These are phyloP conservation scores for Drosophila nigritarsus DNA, from an alignment of 2,888 invertebrate genomes.

Conservation along the genomic window DNA sequence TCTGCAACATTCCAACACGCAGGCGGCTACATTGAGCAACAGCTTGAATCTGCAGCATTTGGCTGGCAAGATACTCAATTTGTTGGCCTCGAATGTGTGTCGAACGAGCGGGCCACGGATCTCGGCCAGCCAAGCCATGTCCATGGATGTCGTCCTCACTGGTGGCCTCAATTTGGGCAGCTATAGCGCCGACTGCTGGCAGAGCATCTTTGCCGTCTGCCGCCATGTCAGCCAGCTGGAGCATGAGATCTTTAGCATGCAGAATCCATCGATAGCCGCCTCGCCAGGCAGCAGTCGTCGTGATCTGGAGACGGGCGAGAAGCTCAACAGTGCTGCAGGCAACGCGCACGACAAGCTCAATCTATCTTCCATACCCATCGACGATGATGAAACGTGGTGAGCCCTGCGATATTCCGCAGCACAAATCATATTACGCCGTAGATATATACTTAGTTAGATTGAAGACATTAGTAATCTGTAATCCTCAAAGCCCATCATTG, in stretches of 20 bases:
- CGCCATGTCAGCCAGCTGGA: slow-evolving; percentile 96
- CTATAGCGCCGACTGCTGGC: slow-evolving; percentile 97
- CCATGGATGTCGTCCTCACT: slow-evolving; percentile 95
- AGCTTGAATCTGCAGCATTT: slow-evolving; percentile 94
- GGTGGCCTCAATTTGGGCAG: slow-evolving; percentile 96
- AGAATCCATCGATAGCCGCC: slow-evolving; percentile 85
- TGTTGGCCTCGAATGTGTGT: slow-evolving; percentile 95
- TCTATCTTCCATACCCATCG: slow-evolving; percentile 87
- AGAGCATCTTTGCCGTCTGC: slow-evolving; percentile 97
- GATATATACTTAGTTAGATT: background rate
- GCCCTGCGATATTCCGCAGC: slow-evolving; percentile 33
- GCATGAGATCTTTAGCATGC: slow-evolving; percentile 94
- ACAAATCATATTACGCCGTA: background rate
- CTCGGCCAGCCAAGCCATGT: slow-evolving; percentile 95
- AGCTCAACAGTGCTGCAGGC: slow-evolving; percentile 72
- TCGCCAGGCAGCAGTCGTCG: slow-evolving; percentile 83
- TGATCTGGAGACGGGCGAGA: slow-evolving; percentile 84
- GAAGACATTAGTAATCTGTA: background rate
- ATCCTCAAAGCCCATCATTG: background rate
- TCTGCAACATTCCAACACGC: slow-evolving; percentile 3
- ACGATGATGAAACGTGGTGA: slow-evolving; percentile 93
- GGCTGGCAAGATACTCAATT: slow-evolving; percentile 94
- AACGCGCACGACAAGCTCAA: slow-evolving; percentile 87
- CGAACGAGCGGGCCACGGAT: slow-evolving; percentile 91
- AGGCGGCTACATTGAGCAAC: slow-evolving; percentile 96